Base-by-base conservation (phyloP, 2,113 vertebrate genomes). In the Trematomus loennbergii region DNA sequence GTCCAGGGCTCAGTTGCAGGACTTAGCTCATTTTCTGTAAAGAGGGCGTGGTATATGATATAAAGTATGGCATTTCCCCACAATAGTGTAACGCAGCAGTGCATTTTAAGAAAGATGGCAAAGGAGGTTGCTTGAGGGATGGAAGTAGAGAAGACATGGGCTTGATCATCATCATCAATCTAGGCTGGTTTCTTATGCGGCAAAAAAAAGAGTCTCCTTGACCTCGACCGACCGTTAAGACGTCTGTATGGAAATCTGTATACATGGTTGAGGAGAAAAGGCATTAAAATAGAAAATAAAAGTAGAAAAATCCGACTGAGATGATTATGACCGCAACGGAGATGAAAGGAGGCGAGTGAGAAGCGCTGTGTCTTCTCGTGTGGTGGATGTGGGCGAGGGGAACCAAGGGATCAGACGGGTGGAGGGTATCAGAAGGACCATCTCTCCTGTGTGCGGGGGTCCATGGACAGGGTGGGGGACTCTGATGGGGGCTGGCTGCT, bases 381-480 rank as follows among this genome's bases (percentile, higher is more conserved):
- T 55, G 72, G 55, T 80, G 82, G 75, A 81, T 73, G 82, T 75
- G 46, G 84, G 84, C 22, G 61, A 79, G 68, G 78, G 69, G 71
- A 70, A 79, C 62, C 1, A 18, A 62, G 53, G 76, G 62, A 75
- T 72, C 82, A 69, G 54, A 80, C 29, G 9, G 84, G 78, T 49
- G 75, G 83, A 80, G 29, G 22, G 81, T 88, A 84, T 99, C 95
- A 99, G 96, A 97, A 99, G 90, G 97, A 97, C 97, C 97, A 99
- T 94, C 94, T 95, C 57, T 99, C 98, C 25, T 96, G 96, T 81
- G 96, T 94, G 4, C 96, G 96, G 88, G 94, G 95, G 72, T 96
- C 95, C 25, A 93, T 94, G 92, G 95, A 94, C 57, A 96, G 94
- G 89, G 95, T 90, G 89, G 94, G 94, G 70, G 29, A 95, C 78